Evolutionary conservation across 2,113 vertebrate species (phyloP), one percentile per base, ranked within the genome.

Genomic region (Monarcha castaneiventris): DNA sequence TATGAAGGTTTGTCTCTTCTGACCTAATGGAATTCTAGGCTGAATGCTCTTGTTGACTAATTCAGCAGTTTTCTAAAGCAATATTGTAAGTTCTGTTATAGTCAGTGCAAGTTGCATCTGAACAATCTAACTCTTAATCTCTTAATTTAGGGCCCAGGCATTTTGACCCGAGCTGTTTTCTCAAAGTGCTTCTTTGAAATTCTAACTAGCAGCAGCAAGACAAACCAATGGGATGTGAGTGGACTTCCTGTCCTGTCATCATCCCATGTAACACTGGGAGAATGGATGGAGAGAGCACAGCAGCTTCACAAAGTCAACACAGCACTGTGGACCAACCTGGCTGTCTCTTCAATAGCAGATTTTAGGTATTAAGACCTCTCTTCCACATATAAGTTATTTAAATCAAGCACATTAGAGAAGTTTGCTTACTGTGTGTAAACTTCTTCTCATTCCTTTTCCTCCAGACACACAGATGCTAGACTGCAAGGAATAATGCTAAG

Each of bases 131-230:
- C 51, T 95, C 84, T 95, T 93, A 30, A 91, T 97, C 84, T 88
- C 89, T 84, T 95, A 61, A 94, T 95, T 90, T 89, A 99, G 99
- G 99, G 99, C 59, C 99, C 99, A 20, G 98, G 98, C 66, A 94
- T 98, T 97, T 96, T 99, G 94, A 98, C 96, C 76, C 98, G 98
- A 98, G 99, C 99, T 1, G 96, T 99, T 92, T 98, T 99, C 97
- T 99, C 99, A 10, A 98, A 98, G 84, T 99, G 99, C 96, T 98
- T 99, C 96, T 98, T 99, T 97, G 99, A 98, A 96, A 97, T 99
- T 89, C 97, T 99, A 62, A 98, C 98, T 94, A 98, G 95, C 95
- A 98, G 98, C 90, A 98, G 94, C 90, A 96, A 90, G 61, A 95
- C 94, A 56, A 95, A 72, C 43, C 93, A 85, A 6, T 99, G 98